These are phyloP conservation scores for Trachelus iudaicus DNA, from an alignment of 2,888 invertebrate genomes.

Conservation along the genomic window DNA sequence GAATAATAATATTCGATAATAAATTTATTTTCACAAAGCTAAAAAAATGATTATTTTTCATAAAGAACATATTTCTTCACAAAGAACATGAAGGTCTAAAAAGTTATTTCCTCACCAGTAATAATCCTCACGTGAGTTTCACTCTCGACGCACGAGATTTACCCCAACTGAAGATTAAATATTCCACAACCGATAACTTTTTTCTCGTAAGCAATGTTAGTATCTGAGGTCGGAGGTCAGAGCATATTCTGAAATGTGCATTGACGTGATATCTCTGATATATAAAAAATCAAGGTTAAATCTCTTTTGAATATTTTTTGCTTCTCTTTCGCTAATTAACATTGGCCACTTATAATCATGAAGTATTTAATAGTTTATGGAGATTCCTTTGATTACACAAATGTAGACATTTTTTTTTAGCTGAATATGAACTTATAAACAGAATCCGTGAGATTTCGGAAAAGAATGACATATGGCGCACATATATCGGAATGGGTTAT, in stretches of 20 bases:
- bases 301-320: background rate
- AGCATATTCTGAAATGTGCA: slow-evolving; percentile 32
- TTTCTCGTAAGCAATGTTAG: background rate
- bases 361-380: background rate
- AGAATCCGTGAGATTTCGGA: slow-evolving; percentile 82
- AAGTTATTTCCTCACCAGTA: background rate
- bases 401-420: slow-evolving; percentile 68
- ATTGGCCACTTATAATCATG: background rate
- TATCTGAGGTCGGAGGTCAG: slow-evolving; percentile 47
- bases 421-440: slow-evolving; percentile 90
- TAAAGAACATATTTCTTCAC: background rate
- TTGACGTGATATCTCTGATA: slow-evolving; percentile 43
- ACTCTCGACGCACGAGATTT: background rate
- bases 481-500: slow-evolving; percentile 99
- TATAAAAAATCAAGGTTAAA: no score
- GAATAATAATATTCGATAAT: background rate
- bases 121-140: background rate
- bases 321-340: background rate
- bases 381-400: background rate
- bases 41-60: background rate
- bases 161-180: background rate
- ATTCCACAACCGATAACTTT: background rate
- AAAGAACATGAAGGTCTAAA: background rate
- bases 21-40: background rate
- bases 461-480: slow-evolving; percentile 92